phyloP scores from a whole-genome alignment of 1,140 invertebrate genomes.

The Zophobas atratus region DNA sequence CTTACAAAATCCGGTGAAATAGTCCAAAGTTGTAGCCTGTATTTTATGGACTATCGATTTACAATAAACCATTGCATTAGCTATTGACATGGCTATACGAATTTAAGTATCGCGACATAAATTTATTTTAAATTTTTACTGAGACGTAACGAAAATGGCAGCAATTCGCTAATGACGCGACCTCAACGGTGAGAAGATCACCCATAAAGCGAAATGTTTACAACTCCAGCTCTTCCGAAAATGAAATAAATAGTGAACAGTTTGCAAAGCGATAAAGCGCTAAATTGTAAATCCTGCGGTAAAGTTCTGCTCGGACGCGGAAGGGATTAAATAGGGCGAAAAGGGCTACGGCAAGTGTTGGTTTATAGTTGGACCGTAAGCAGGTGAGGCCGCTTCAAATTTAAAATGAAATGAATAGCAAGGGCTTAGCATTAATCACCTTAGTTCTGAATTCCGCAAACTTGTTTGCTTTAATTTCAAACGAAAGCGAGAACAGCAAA shows the following conservation, averaged over 20 bases:
- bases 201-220: conserved; percentile 19
- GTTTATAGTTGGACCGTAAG: no score
- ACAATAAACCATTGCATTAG: conserved; percentile 13
- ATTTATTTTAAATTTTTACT: not conserved
- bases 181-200: conserved; percentile 20
- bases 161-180: conserved; percentile 14
- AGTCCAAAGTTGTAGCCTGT: conserved; percentile 19
- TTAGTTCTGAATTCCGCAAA: no score
- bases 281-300: conserved; percentile 26
- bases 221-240: conserved; percentile 21
- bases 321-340: conserved; percentile 16
- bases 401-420: no score
- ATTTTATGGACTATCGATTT: conserved; percentile 25
- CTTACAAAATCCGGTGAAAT: conserved; percentile 36
- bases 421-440: no score
- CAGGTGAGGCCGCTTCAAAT: no score
- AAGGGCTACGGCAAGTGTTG: not conserved
- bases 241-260: conserved; percentile 38
- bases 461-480: no score
- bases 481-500: no score
- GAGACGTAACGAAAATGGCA: not conserved
- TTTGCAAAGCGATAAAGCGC: conserved; percentile 32
- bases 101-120: conserved; percentile 8
- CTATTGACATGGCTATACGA: conserved; percentile 17
- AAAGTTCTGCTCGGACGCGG: conserved; percentile 21